These are phyloP conservation scores for Drosophila meridionalis DNA, from an alignment of 2,888 invertebrate species.

Conservation along the genomic window DNA sequence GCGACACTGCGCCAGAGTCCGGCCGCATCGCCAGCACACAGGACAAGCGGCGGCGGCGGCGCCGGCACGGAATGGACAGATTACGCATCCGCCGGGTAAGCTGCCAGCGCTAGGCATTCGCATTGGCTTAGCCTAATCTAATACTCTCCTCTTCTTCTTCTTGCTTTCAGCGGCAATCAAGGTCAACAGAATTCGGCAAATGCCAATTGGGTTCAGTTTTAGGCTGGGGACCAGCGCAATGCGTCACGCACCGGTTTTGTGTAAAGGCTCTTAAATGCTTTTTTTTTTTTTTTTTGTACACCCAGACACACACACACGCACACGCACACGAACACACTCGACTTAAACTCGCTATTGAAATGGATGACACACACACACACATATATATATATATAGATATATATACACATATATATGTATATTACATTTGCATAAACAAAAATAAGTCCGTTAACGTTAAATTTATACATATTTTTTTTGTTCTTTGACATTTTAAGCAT, in stretches of 20 bases:
- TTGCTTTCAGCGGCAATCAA: constrained; percentile 72
- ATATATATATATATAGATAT: not conserved
- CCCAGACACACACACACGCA: constrained; percentile 5
- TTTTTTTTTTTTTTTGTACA: constrained; percentile 19
- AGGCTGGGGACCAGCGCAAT: constrained; percentile 55
- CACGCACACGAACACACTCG: constrained; percentile 7
- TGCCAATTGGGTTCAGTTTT: constrained; percentile 85
- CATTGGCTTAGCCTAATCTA: not conserved
- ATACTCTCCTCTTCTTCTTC: not conserved
- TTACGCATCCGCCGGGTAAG: constrained; percentile 89
- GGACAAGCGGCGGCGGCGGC: constrained; percentile 86
- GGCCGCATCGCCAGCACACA: constrained; percentile 90
- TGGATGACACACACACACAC: constrained; percentile 28
- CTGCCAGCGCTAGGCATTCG: not conserved
- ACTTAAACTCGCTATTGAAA: constrained; percentile 28
- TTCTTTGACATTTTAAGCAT: constrained; percentile 30
- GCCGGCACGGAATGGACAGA: constrained; percentile 91
- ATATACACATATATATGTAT: constrained; percentile 2
- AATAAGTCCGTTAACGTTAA: constrained; percentile 41
- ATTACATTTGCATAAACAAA: constrained; percentile 3
- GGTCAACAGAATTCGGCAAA: constrained; percentile 82
- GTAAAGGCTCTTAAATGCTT: constrained; percentile 47
- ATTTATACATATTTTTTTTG: constrained; percentile 29
- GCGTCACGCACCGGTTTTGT: constrained; percentile 45
- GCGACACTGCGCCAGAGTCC: constrained; percentile 83